Conservation (phyloP, 2,888 invertebrate species). For the Dendrolimus houi region DNA sequence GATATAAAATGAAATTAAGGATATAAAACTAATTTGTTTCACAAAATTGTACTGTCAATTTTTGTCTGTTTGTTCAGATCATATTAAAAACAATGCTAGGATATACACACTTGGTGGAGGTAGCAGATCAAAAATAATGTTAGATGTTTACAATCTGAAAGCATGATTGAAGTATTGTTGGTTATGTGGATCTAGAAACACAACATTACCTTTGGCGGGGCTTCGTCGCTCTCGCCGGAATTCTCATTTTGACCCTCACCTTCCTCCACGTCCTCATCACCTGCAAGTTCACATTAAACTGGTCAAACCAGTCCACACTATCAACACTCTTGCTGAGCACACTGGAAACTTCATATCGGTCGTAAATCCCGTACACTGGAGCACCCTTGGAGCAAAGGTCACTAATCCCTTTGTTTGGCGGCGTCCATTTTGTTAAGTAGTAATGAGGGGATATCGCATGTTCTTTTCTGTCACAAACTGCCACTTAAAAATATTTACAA, state of each 20-base stretch:
- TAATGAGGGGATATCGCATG: constrained; percentile 82
- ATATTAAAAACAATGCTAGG: no score
- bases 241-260: constrained; percentile 81
- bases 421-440: constrained; percentile 87
- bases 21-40: no score
- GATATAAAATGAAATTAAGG: no score
- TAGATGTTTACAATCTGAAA: no score
- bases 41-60: no score
- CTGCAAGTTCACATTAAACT: constrained; percentile 62
- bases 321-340: constrained; percentile 33
- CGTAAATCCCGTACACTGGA: constrained; percentile 36
- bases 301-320: constrained; percentile 53
- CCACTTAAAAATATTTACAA: constrained; percentile 75
- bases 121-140: no score
- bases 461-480: constrained; percentile 76
- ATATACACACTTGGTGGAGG: no score
- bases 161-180: not conserved
- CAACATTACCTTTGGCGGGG: constrained; percentile 69
- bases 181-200: constrained; percentile 2
- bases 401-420: constrained; percentile 86
- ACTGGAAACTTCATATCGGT: constrained; percentile 33
- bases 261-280: constrained; percentile 84
- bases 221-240: constrained; percentile 86
- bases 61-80: no score
- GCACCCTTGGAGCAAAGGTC: constrained; percentile 73